Conservation (phyloP, 2,797 vertebrate genomes). For the Acridotheres tristis region DNA sequence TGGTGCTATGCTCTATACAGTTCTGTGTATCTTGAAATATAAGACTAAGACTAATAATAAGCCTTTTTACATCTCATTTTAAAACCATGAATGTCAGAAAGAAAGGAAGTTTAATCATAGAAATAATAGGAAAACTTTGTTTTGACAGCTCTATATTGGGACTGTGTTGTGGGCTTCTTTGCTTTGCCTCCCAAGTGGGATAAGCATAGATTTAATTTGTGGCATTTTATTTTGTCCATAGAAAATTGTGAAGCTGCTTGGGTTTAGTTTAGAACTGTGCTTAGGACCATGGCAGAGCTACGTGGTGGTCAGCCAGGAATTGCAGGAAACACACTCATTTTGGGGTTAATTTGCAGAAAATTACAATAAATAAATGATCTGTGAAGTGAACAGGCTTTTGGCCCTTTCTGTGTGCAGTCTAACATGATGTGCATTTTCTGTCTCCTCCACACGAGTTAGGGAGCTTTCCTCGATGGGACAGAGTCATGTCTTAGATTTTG, state of each 20-base stretch:
- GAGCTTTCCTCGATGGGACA: neutral
- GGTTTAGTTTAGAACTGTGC: neutral
- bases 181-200: neutral
- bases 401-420: neutral
- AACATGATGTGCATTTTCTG: neutral
- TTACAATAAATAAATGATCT: neutral
- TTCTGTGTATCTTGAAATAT: neutral
- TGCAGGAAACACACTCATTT: neutral
- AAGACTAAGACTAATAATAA: constrained; percentile 2
- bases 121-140: neutral
- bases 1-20: neutral
- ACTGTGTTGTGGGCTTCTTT: neutral
- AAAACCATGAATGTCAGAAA: neutral
- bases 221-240: neutral
- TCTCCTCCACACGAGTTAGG: neutral
- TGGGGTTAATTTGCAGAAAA: neutral
- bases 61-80: constrained; percentile 6
- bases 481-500: neutral
- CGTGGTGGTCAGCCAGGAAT: neutral
- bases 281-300: neutral
- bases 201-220: neutral
- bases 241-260: neutral
- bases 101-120: neutral
- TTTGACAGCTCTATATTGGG: neutral
- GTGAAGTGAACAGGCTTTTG: neutral